Conservation (phyloP, 2,797 vertebrate genomes). For the Pipistrellus pipistrellus region DNA sequence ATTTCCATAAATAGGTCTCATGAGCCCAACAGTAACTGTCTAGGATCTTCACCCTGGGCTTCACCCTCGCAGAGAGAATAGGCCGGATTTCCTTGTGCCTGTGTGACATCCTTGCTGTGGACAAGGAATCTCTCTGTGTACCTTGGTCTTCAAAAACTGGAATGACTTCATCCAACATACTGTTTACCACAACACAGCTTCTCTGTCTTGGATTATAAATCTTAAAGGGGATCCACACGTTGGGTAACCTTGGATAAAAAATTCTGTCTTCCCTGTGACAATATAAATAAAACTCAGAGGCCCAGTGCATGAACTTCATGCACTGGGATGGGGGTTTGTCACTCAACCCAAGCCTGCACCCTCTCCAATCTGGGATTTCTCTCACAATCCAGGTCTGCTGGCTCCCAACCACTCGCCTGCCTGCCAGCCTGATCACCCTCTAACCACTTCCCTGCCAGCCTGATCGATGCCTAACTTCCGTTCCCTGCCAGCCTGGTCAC, state of each 20-base stretch:
- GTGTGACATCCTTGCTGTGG: neutral
- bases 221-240: neutral
- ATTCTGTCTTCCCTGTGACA: neutral
- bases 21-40: slow-evolving; percentile 54
- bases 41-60: neutral
- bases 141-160: neutral
- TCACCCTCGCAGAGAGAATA: neutral
- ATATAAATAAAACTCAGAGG: slow-evolving; percentile 11
- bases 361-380: too few relatives aligned
- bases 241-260: neutral
- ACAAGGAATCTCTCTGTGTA: neutral
- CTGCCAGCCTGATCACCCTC: too few relatives aligned
- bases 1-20: slow-evolving; percentile 70
- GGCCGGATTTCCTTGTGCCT: neutral
- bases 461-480: too few relatives aligned
- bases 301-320: too few relatives aligned
- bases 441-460: too few relatives aligned
- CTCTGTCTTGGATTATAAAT: neutral
- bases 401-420: too few relatives aligned
- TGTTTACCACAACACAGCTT: neutral
- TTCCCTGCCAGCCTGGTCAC: too few relatives aligned
- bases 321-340: too few relatives aligned
- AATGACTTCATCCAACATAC: neutral
- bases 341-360: too few relatives aligned
- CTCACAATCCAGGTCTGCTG: too few relatives aligned